Evolutionary conservation across 2,113 vertebrate species (phyloP), one percentile per base, ranked within the genome.

Genomic region (Leiothrix lutea): DNA sequence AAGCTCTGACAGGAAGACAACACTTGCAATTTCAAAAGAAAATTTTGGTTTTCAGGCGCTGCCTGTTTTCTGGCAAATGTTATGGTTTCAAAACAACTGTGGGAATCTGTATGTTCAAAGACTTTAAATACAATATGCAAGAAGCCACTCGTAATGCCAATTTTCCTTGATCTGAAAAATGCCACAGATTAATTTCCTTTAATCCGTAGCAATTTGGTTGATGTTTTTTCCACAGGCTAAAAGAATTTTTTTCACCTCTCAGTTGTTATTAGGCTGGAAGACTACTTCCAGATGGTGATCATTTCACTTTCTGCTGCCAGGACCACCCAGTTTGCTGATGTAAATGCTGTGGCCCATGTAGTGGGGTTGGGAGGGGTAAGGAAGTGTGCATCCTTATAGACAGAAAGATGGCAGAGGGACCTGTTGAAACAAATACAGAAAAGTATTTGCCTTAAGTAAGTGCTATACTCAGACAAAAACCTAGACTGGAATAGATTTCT

Each of bases 151-250:
- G 12, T 94, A 95, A 89, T 81, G 65, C 61, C 31, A 69, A 4
- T 86, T 79, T 91, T 84, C 40, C 65, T 91, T 86, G 56, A 86
- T 90, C 56, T 92, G 80, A 74, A 84, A 91, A 94, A 70, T n/a
- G 61, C 78, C 29, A 24, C 42, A 50, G 87, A 54, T 65, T 1
- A 11, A 47, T 92, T 95, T 86, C 44, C 84, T 87, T 81, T 92
- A 87, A 94, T 94, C 73, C 1, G 4, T 40, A 69, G 79, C 50
- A 88, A 21, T 82, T 81, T 60, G 40, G 21, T 64, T 95, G 62
- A 50, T 92, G 64, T 66, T 64, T 92, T 92, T 88, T 90, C 69
- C 64, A 64, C 14, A 40, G 69, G 51, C 53, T 61, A 64, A 83
- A 89, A 44, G 20, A 53, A 28, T n/a, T 45, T 58, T 75, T 93